Base-by-base conservation (phyloP, 2,113 vertebrate species). In the Microcebus ravelobensis region DNA sequence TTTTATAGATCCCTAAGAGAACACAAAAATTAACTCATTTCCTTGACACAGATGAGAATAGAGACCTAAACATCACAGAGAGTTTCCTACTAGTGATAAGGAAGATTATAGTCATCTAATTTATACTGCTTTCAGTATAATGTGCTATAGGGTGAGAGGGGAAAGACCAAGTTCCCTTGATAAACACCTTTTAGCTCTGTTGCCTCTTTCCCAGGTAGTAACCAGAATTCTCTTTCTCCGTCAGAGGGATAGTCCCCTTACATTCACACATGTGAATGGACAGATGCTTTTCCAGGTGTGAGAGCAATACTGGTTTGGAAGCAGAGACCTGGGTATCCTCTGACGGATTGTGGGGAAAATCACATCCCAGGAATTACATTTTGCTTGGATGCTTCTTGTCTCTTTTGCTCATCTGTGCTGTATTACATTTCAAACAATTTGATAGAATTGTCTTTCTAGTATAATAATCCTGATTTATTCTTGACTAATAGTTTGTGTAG, bases 1-100 rank as follows among this genome's bases (percentile, higher is more conserved):
- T 79, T 96, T 91, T 65, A 73, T 15, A 91, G 12, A 45, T 65
- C 18, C 12, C 90, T 71, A 48, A 81, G 59, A 91, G 79, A 88
- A 63, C 18, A 81, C 25, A 48, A 42, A 90, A 52, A 39, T 52
- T 36, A 59, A 85, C 57, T 94, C 3, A 52, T 76, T 84, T 91
- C 55, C 20, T 87, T 45, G 18, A 48, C 29, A 65, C 1, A 61
- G 50, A 18, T 84, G 80, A 77, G 36, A 85, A 82, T 6, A 70
- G 63, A 95, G 39, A 48, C 21, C 42, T 87, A 34, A 48, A 55
- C 4, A 27, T 63, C 34, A 71, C 68, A 61, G 74, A 79, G n/a
- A 95, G 68, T 87, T 70, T 87, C 15, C 29, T 65, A 14, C 23
- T 52, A 45, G 27, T 89, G 88, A 55, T 48, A 65, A 94, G 39